Evolutionary conservation across 2,797 vertebrate species (phyloP).

Genomic region (Phylloscopus collybita): DNA sequence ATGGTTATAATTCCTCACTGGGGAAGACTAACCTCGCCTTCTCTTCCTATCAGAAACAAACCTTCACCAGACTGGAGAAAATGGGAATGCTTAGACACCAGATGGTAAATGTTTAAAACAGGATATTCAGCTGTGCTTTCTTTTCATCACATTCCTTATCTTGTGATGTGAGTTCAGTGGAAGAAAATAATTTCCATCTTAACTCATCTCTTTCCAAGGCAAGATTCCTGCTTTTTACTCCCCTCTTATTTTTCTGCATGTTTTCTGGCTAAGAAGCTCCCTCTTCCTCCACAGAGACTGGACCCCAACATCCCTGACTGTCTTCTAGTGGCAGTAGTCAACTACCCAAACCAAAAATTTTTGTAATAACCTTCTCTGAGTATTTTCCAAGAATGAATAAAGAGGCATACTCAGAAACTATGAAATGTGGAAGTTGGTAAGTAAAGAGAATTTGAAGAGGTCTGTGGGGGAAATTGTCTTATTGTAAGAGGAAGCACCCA

Average conservation of each 20-base stretch:
- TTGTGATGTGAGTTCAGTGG: background rate
- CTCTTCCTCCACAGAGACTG: background rate
- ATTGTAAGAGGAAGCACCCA: background rate
- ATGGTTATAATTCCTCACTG: background rate
- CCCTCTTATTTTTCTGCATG: background rate
- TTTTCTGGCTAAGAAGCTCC: background rate
- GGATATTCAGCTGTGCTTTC: background rate
- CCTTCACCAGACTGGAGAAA: background rate
- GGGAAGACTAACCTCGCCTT: background rate
- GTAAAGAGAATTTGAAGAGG: background rate
- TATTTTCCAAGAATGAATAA: background rate
- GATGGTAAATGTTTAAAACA: background rate
- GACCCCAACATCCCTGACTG: accelerated
- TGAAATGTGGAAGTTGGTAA: background rate
- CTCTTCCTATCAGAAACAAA: background rate
- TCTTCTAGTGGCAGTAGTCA: background rate
- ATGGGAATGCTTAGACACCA: background rate
- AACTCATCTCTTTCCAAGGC: background rate
- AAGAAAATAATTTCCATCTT: background rate
- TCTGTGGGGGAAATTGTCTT: background rate
- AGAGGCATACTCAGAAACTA: background rate
- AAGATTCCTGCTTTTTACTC: background rate
- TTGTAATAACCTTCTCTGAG: background rate
- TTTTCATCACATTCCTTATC: background rate
- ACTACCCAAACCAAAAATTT: background rate